Evolutionary conservation across 2,113 vertebrate species (phyloP).

Genomic region (Glaucomys volans): DNA sequence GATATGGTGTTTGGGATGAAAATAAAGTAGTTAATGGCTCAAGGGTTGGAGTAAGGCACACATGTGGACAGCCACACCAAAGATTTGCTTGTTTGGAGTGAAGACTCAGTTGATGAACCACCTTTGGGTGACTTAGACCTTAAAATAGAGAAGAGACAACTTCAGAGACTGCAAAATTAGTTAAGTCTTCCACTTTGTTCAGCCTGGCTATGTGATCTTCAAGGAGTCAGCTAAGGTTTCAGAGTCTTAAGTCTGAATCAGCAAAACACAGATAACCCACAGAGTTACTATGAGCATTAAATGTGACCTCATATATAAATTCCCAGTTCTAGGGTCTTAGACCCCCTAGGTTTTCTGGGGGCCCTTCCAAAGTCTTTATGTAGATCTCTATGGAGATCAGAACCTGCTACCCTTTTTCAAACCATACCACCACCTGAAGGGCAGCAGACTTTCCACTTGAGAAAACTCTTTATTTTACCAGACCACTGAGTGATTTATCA

Average conservation of each 20-base stretch:
- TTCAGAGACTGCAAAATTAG: too few species aligned
- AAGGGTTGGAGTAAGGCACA: background rate
- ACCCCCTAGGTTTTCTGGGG: background rate
- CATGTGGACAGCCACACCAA: background rate
- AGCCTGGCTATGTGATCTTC: background rate
- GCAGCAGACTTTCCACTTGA: background rate
- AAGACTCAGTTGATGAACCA: background rate
- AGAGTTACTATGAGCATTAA: background rate
- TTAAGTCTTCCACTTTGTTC: too few species aligned
- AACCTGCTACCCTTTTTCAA: background rate
- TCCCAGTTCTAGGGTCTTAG: background rate
- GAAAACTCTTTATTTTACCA: conserved; percentile 24
- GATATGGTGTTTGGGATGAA: background rate
- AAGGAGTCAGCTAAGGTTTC: background rate
- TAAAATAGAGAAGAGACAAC: background rate
- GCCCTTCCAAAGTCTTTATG: background rate
- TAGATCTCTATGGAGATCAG: too few species aligned
- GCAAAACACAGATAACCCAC: background rate
- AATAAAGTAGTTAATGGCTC: background rate
- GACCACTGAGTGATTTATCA: conserved; percentile 54
- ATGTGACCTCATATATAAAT: background rate
- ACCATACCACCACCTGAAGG: background rate
- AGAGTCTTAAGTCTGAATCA: background rate
- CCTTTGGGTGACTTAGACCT: background rate
- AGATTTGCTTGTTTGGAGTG: background rate